Evolutionary conservation across 2,113 vertebrate species (phyloP).

Genomic region (Pheucticus melanocephalus): DNA sequence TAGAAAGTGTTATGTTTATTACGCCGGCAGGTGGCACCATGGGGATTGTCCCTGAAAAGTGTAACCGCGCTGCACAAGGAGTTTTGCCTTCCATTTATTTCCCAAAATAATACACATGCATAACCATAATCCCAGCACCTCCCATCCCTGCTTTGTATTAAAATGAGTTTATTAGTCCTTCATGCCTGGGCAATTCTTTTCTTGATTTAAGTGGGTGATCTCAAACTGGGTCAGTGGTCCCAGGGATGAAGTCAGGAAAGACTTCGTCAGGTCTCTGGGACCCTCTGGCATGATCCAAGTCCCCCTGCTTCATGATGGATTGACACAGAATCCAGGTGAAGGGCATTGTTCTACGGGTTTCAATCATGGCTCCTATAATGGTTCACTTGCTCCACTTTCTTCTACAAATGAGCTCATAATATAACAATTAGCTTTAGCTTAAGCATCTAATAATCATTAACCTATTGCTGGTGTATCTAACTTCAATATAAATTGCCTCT

Average conservation of each 20-base stretch:
- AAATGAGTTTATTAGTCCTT: neutral
- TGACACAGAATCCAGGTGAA: too few species aligned
- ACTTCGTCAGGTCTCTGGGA: neutral
- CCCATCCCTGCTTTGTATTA: neutral
- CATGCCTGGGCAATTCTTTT: neutral
- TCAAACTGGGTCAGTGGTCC: neutral
- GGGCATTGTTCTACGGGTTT: too few species aligned
- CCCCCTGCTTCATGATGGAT: neutral
- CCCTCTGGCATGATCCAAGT: neutral
- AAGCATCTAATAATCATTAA: too few species aligned
- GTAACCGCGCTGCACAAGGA: rapidly evolving
- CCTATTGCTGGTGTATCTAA: too few species aligned
- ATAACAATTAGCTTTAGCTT: too few species aligned
- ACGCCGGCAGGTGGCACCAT: rapidly evolving
- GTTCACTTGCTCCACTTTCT: too few species aligned
- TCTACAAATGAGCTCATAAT: too few species aligned
- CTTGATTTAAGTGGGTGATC: neutral
- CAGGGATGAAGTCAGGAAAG: neutral
- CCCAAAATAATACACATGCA: neutral
- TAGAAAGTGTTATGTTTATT: neutral
- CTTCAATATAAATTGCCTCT: too few species aligned
- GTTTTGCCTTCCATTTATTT: neutral
- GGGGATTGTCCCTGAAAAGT: too few species aligned
- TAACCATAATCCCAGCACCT: neutral
- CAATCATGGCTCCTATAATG: too few species aligned